Evolutionary conservation across 2,113 vertebrate genomes (phyloP), one percentile per base, ranked within the genome.

Genomic region (Entelurus aequoreus): DNA sequence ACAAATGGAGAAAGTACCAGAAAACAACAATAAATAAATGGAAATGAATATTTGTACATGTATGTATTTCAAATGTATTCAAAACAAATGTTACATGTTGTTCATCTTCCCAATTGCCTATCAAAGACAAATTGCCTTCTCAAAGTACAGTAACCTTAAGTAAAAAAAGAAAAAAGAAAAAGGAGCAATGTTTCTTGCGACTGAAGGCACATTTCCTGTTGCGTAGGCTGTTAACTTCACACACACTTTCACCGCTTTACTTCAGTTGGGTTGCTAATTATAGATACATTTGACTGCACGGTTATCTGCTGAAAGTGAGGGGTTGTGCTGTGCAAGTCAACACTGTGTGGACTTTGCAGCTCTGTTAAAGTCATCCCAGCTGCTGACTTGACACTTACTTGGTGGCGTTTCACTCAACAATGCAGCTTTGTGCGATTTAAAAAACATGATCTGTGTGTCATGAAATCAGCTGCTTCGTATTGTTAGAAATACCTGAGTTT

Each of bases 401-500:
- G 28, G 13, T 37, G 7, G 54, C 16, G 60, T 62, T 36, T 35
- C 12, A 3, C 35, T 19, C 58, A 49, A 70, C 55, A 74, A 57
- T 68, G 72, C 51, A 19, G 38, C n/a, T 48, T n/a, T 81, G 44
- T 76, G 46, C 47, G 8, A 12, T 55, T 47, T 44, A 36, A 53
- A 62, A 35, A 59, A 15, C 1, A 3, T 77, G 68, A 73, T 79
- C 68, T 8, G 48, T 12, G 3, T 60, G 50, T 44, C 60, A 75
- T 70, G 65, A 70, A 76, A 82, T 80, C 74, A 73, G 74, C 77
- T 72, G 75, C 63, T 82, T 76, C 50, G 72, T 77, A 67, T 76
- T 63, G 66, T 71, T 28, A 46, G 16, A 62, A 2, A 40, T 91
- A 98, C 97, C 97, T 95, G 93, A 82, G 92, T 92, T 78, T 93